Evolutionary conservation across 1,140 invertebrate species (phyloP).

Genomic region (Metaphire vulgaris): DNA sequence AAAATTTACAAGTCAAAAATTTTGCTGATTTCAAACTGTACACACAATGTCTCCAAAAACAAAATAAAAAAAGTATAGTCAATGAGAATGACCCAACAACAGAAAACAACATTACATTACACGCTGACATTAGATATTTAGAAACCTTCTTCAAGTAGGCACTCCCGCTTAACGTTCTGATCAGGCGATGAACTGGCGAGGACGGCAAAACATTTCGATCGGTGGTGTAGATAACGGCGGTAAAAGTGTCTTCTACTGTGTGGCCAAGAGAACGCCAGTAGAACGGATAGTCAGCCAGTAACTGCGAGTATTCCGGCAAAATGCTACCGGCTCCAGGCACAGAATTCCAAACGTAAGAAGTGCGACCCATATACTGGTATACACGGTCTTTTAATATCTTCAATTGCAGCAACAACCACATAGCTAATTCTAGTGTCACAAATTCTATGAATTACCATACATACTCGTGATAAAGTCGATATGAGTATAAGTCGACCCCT

Average conservation of each 20-base stretch:
- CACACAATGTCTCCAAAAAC: no score
- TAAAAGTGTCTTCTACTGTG: constrained; percentile 65
- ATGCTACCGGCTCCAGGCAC: constrained; percentile 76
- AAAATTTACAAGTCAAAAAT: no score
- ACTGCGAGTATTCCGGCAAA: constrained; percentile 76
- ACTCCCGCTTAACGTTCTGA: neutral
- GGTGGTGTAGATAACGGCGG: constrained; percentile 77
- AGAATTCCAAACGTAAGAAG: constrained; percentile 78
- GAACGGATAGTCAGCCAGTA: constrained; percentile 53
- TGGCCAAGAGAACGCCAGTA: constrained; percentile 55
- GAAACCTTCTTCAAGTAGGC: neutral
- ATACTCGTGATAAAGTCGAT: no score
- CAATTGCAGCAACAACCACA: no score
- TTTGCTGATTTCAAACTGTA: no score
- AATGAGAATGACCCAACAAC: no score
- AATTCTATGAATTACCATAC: no score
- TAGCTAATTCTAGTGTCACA: no score
- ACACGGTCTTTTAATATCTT: constrained; percentile 83
- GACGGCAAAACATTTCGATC: constrained; percentile 35
- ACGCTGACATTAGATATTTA: no score
- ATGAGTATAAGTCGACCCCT: no score
- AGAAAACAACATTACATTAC: no score
- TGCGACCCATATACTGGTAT: constrained; percentile 64
- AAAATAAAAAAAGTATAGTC: no score
- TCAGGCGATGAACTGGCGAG: neutral